Conservation (phyloP, 2,888 invertebrate genomes). For the Drosophila gaucha region DNA sequence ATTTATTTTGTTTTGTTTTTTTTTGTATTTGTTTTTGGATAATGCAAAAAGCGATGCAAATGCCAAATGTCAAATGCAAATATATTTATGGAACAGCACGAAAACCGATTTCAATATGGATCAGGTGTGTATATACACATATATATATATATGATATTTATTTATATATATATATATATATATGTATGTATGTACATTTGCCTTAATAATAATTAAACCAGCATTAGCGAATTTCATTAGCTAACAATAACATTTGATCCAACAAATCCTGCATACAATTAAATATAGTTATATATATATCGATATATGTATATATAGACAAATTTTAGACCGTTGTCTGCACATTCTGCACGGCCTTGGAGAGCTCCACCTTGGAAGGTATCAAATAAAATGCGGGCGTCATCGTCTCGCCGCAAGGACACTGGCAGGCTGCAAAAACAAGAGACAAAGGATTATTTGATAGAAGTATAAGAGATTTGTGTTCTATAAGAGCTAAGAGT, state of each 20-base stretch:
- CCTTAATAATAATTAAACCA: constrained; percentile 26
- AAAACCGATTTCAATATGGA: constrained; percentile 38
- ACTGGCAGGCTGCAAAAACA: constrained; percentile 89
- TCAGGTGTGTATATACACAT: constrained; percentile 17
- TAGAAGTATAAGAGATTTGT: neutral
- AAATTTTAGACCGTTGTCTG: constrained; percentile 89
- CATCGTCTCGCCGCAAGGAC: constrained; percentile 95
- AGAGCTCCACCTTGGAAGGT: constrained; percentile 95
- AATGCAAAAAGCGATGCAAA: constrained; percentile 67
- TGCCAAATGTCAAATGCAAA: constrained; percentile 53
- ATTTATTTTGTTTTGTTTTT: neutral
- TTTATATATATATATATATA: neutral
- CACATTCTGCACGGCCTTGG: constrained; percentile 94
- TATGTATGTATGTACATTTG: constrained; percentile 7
- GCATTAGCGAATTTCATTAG: constrained; percentile 54
- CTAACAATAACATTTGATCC: constrained; percentile 51
- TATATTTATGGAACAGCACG: constrained; percentile 52
- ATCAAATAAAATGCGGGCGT: constrained; percentile 96
- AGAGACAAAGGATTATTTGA: neutral
- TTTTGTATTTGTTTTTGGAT: constrained; percentile 5
- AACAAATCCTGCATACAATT: constrained; percentile 8
- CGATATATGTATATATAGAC: constrained; percentile 8
- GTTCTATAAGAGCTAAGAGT: no score
- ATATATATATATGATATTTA: neutral
- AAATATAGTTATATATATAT: constrained; percentile 2